Evolutionary conservation across 1,140 invertebrate species (phyloP), one percentile per base, ranked within the genome.

Genomic region (Drosophila baimaii): DNA sequence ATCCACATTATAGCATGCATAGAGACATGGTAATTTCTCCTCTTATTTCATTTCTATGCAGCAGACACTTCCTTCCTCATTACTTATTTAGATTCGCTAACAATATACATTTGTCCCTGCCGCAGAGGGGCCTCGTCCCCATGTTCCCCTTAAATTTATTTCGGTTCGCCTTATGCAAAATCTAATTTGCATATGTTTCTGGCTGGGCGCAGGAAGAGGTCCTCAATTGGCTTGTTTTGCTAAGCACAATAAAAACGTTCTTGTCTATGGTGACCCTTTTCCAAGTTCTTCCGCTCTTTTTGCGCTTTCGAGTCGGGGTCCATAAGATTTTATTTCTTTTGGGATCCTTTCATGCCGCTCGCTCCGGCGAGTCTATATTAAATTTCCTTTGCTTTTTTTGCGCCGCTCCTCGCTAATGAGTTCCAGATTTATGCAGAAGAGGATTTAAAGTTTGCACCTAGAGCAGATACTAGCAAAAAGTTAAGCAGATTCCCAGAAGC

Each of bases 171-270:
- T 59, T 80, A 68, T 84, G 66, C 61, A 49, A 76, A 84, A 84
- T 83, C 81, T 75, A 77, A 84, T 83, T 83, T 83, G 71, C 81
- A 83, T 83, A 75, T 76, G 68, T 66, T 66, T 76, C n/a, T 31
- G 29, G 33, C 57, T 63, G 2, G 35, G 39, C 58, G 43, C 49
- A 62, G 70, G 31, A 33, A 47, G 51, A 54, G 61, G 58, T 31
- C 31, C 74, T 58, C 70, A 79, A 82, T 75, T 66, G 80, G 61
- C 62, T 79, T 79, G 75, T 79, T 81, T 70, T 54, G 46, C 66
- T 63, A 70, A 54, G 80, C 70, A 75, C 70, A 82, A 79, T 69
- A 56, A 46, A 79, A 78, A 78, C 55, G 44, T 66, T 56, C 61
- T 54, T 15, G 49, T 58, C 64, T 61, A 74, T 64, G 70, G 65